phyloP scores from a whole-genome alignment of 2,113 vertebrate species.

The Corythoichthys haematopterus region DNA sequence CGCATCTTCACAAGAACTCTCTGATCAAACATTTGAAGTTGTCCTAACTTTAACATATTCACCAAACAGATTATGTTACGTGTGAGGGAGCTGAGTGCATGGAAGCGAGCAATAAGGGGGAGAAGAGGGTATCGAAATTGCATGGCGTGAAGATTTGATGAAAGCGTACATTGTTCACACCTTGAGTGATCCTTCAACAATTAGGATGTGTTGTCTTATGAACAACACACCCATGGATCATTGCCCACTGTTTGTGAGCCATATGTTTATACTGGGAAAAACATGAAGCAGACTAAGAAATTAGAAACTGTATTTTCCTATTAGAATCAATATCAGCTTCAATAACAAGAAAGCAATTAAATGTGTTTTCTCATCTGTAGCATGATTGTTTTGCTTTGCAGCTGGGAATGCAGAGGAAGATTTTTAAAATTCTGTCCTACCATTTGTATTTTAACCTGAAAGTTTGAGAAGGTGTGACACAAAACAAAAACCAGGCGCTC shows the following conservation, averaged over 20 bases:
- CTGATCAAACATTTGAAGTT: constrained; percentile 40
- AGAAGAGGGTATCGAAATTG: background rate
- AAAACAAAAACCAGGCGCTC: no score
- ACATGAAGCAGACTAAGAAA: background rate
- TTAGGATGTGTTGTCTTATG: constrained; percentile 27
- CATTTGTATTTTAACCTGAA: no score
- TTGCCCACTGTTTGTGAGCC: background rate
- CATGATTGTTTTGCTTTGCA: background rate
- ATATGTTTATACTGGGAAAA: background rate
- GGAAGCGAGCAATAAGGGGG: background rate
- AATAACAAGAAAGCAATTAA: background rate
- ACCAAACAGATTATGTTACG: constrained; percentile 34
- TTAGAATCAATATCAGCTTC: background rate
- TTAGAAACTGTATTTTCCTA: background rate
- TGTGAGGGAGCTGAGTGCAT: constrained; percentile 7
- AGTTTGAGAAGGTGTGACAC: no score
- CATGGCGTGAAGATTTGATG: background rate
- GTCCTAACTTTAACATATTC: constrained; percentile 28
- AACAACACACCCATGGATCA: constrained; percentile 21
- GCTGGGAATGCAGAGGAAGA: no score
- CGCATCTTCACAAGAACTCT: constrained; percentile 23
- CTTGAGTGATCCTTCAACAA: constrained; percentile 30
- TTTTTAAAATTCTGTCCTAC: no score
- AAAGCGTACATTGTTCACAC: constrained; percentile 11
- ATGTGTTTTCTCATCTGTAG: background rate